These are phyloP conservation scores for Dipodomys stephensi DNA, from an alignment of 2,113 vertebrate species.

Conservation along the genomic window DNA sequence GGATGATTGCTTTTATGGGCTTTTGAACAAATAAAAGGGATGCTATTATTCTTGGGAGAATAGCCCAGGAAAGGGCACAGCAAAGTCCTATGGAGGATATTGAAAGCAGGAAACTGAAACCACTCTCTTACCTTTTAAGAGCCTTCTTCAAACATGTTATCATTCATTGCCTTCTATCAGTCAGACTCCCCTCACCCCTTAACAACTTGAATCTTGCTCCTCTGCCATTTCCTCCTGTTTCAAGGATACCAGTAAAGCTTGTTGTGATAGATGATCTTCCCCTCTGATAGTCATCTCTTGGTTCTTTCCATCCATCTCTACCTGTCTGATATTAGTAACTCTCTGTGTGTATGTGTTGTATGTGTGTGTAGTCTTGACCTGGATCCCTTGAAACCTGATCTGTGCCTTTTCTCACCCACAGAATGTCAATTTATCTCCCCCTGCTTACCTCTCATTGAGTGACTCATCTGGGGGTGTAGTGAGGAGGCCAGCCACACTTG, in stretches of 20 bases:
- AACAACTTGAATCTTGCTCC: not conserved
- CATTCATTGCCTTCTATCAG: not conserved
- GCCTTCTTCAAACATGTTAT: not conserved
- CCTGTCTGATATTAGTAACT: not conserved
- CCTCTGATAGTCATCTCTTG: not conserved
- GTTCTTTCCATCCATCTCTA: not conserved
- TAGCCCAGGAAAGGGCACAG: not conserved
- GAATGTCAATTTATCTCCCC: not conserved
- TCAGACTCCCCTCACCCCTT: not conserved
- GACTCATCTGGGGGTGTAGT: slow-evolving; percentile 53
- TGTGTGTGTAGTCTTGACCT: not conserved
- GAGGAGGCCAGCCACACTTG: not conserved
- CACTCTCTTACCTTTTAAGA: not conserved
- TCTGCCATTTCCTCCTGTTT: not conserved
- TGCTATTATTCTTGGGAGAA: not conserved
- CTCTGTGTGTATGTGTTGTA: not conserved
- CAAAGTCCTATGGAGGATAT: not conserved
- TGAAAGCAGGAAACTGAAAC: not conserved
- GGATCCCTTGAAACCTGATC: not conserved
- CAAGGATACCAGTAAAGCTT: not conserved
- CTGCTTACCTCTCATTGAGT: not conserved
- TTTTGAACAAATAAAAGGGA: not conserved
- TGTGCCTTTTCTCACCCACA: not conserved
- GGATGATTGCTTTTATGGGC: not conserved
- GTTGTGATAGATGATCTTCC: not conserved